Evolutionary conservation across 2,113 vertebrate genomes (phyloP), one percentile per base, ranked within the genome.

Genomic region (Chamaea fasciata): DNA sequence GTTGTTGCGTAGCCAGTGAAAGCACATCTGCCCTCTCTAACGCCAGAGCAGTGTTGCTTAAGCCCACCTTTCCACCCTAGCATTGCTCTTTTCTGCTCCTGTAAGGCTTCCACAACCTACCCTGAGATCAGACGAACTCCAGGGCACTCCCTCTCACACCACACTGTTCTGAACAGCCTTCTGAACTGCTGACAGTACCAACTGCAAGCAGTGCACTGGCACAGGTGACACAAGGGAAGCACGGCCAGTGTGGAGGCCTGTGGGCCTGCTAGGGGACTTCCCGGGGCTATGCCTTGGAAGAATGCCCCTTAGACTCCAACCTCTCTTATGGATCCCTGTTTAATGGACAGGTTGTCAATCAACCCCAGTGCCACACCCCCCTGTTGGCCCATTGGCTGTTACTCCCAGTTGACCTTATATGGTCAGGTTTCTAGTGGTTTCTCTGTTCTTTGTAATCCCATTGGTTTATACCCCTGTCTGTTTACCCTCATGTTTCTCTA

Each of bases 221-320:
- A 28, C 20, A 3, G n/a, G 37, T 0, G 0, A 17, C 26, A 56
- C 63, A 46, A 49, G 68, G 50, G 60, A 30, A 41, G 21, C 49
- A 47, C 23, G 0, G 0, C 50, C 33, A 35, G 55, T 23, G 21
- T 57, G 21, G 20, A n/a, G 21, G 21, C 33, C 21, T 57, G 55
- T 57, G 33, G 21, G 33, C 33, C 33, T 23, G 33, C 31, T 10
- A n/a, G 13, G 55, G 31, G 18, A 13, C 30, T 55, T 33, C 53
- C 30, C 13, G 19, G 19, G 55, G 21, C 31, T 21, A 20, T 33
- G 30, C 12, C 53, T 56, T 13, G 31, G 30, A 56, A 33, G 3
- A 57, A 57, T 10, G 33, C n/a, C 55, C 55, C 55, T 33, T 6
- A 15, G 20, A 10, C 55, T 4, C 10, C 33, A n/a, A n/a, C 33